These are phyloP conservation scores for Hippoglossus hippoglossus DNA, from an alignment of 2,797 vertebrate genomes.

Conservation along the genomic window DNA sequence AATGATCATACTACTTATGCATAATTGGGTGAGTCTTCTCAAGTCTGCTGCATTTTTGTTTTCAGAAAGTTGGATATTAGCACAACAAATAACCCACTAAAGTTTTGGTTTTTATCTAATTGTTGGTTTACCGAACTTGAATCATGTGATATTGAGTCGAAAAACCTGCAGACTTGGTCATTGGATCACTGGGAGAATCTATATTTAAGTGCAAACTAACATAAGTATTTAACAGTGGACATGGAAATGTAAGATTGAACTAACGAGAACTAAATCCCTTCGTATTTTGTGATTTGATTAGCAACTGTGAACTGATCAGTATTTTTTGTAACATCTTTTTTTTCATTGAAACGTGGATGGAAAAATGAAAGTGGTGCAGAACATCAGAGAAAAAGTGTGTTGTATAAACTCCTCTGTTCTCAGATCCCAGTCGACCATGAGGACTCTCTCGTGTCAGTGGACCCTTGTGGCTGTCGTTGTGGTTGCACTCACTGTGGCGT, in stretches of 20 bases:
- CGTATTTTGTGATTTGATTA: constrained; percentile 6
- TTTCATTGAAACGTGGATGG: not conserved
- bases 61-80: constrained; percentile 13
- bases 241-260: not conserved
- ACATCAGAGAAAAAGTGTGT: not conserved
- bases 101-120: not conserved
- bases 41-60: constrained; percentile 15
- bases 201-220: no score
- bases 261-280: not conserved
- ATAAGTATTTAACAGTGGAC: not conserved
- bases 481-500: constrained; percentile 64
- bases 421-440: constrained; percentile 80
- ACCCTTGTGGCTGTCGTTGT: constrained; percentile 62
- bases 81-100: not conserved
- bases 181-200: not conserved
- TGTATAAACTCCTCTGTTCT: constrained; percentile 29
- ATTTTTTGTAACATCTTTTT: not conserved
- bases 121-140: not conserved
- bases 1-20: constrained; percentile 72
- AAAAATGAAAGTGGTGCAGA: not conserved
- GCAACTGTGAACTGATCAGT: not conserved
- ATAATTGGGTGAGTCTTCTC: constrained; percentile 73
- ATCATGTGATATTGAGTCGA: not conserved
- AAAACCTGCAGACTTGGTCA: not conserved
- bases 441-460: constrained; percentile 57